These are phyloP conservation scores for Helostoma temminkii DNA, from an alignment of 2,797 vertebrate species.

Conservation along the genomic window DNA sequence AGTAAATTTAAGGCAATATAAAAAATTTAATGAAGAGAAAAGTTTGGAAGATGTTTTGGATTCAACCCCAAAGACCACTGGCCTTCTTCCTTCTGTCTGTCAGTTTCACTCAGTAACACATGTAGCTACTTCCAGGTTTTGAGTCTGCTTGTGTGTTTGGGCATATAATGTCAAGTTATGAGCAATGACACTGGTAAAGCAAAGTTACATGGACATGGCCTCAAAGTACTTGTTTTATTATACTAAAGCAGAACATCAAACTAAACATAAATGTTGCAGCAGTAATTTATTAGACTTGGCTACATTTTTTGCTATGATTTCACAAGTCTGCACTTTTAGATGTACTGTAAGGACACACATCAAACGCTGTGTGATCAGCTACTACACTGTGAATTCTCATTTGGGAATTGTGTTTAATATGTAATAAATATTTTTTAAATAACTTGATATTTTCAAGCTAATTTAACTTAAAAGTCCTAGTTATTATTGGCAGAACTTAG, in stretches of 20 bases:
- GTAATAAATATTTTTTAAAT: too few species aligned
- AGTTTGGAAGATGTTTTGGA: slow-evolving; percentile 13
- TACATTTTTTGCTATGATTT: not conserved
- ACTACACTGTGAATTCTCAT: too few species aligned
- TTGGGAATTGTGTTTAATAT: too few species aligned
- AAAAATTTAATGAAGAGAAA: slow-evolving; percentile 29
- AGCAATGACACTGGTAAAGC: not conserved
- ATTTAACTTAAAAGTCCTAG: too few species aligned
- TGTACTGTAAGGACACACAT: too few species aligned
- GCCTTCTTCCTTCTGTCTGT: slow-evolving; percentile 8
- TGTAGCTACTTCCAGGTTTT: slow-evolving; percentile 1
- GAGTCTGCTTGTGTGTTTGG: not conserved
- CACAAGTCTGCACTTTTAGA: not conserved
- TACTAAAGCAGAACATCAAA: not conserved
- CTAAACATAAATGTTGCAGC: not conserved
- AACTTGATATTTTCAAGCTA: too few species aligned
- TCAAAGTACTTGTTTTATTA: slow-evolving; percentile 1
- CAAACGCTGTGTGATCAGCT: too few species aligned
- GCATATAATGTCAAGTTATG: not conserved
- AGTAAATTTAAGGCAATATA: slow-evolving; percentile 30
- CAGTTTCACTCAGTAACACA: not conserved
- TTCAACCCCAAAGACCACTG: slow-evolving; percentile 31
- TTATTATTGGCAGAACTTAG: too few species aligned
- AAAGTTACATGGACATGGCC: not conserved
- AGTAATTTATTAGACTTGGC: not conserved